A percentile compares a stretch with the other conserved stretches of the same genome.
Conservation (phyloP, 2,888 invertebrate species). For the Diarsia brunnea region DNA sequence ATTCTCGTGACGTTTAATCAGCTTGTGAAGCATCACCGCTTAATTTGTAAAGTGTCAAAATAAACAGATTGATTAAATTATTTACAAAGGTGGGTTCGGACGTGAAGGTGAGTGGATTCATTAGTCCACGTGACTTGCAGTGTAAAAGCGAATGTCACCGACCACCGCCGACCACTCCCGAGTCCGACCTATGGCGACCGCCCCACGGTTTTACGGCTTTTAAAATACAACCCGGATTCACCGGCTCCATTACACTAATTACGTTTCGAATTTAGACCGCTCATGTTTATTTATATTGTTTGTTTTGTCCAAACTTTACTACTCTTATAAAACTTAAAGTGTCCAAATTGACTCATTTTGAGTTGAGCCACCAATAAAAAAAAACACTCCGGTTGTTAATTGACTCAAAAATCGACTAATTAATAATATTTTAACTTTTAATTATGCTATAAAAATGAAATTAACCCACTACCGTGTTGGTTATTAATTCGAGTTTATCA, state of each 20-base stretch:
- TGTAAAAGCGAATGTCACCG: conserved; percentile 79
- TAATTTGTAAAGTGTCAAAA: conserved; percentile 82
- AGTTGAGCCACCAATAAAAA: conserved; percentile 69
- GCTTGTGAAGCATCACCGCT: conserved; percentile 70
- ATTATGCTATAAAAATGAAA: conserved; percentile 68
- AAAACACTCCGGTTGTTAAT: conserved; percentile 70
- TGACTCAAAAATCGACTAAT: conserved; percentile 76
- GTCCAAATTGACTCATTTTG: conserved; percentile 73
- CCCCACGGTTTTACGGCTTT: conserved; percentile 74
- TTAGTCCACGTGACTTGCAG: conserved; percentile 88
- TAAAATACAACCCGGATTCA: conserved; percentile 77
- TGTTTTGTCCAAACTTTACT: conserved; percentile 71
- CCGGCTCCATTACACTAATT: conserved; percentile 85
- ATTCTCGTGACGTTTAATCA: conserved; percentile 65
- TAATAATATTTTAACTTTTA: conserved; percentile 74
- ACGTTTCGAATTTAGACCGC: conserved; percentile 77
- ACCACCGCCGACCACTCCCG: conserved; percentile 72
- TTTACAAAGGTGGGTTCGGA: conserved; percentile 76
- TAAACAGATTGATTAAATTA: conserved; percentile 83
- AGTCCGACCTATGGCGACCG: conserved; percentile 51
- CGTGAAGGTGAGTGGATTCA: conserved; percentile 82
- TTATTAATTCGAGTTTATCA: conserved; percentile 65
- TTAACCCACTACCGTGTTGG: conserved; percentile 60
- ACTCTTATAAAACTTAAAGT: conserved; percentile 73
- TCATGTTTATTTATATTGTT: conserved; percentile 74